These are phyloP conservation scores for Coleophora flavipennella DNA, from an alignment of 2,888 invertebrate genomes.

Conservation along the genomic window DNA sequence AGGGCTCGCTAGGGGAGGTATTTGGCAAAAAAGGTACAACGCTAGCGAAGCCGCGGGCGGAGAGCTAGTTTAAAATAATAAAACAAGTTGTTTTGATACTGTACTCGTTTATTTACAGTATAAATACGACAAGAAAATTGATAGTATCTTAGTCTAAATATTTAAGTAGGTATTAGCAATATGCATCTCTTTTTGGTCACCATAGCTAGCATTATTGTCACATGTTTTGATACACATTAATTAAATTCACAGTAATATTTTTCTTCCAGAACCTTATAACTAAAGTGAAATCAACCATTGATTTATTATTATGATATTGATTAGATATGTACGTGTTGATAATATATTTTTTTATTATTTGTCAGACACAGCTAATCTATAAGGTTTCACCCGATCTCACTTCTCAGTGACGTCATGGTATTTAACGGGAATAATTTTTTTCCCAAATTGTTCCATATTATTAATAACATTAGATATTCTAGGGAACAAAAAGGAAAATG, in stretches of 20 bases:
- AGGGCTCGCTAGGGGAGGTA: too few species aligned
- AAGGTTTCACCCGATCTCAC: too few species aligned
- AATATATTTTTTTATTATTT: slow-evolving; percentile 44
- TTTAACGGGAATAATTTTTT: too few species aligned
- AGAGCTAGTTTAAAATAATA: too few species aligned
- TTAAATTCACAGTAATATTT: slow-evolving; percentile 2
- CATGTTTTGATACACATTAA: slow-evolving; percentile 1
- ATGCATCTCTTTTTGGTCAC: slow-evolving; percentile 39
- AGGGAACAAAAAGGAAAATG: too few species aligned
- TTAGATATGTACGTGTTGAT: slow-evolving; percentile 14
- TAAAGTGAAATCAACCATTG: too few species aligned
- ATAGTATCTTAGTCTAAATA: slow-evolving; percentile 26
- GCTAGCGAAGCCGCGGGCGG: too few species aligned
- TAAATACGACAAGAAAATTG: slow-evolving; percentile 44
- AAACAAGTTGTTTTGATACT: slow-evolving; percentile 28
- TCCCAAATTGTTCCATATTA: too few species aligned
- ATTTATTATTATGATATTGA: too few species aligned
- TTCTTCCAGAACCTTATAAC: slow-evolving; percentile 15
- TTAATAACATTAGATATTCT: too few species aligned
- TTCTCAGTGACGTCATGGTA: too few species aligned
- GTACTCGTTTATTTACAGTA: slow-evolving; percentile 53
- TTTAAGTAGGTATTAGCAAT: slow-evolving; percentile 8
- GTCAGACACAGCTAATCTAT: slow-evolving; percentile 60
- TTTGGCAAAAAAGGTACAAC: too few species aligned
- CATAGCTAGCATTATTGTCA: slow-evolving; percentile 49